phyloP scores from a whole-genome alignment of 2,797 vertebrate genomes.

The Crax fasciolata region DNA sequence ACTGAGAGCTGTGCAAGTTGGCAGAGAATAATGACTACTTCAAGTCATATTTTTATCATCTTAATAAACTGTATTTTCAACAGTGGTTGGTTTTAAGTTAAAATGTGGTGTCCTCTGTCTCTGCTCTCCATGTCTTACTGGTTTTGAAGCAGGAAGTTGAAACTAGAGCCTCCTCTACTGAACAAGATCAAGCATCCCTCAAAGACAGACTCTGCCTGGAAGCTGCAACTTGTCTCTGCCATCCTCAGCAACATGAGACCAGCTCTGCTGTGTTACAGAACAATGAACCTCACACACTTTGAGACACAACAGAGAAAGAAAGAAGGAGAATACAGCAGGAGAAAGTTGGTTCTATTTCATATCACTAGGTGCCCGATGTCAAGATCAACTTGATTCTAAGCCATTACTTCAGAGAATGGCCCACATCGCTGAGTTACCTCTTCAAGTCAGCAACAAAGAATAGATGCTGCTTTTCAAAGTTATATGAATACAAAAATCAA shows the following conservation, averaged over 20 bases:
- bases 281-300: neutral
- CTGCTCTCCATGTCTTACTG: neutral
- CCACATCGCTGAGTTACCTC: neutral
- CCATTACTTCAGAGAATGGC: neutral
- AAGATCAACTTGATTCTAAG: neutral
- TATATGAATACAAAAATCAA: neutral
- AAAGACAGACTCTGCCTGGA: neutral
- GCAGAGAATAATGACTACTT: neutral
- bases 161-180: neutral
- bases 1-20: neutral
- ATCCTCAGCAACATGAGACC: neutral
- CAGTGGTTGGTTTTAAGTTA: neutral
- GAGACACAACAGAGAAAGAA: neutral
- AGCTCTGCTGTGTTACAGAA: neutral
- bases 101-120: neutral
- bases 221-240: neutral
- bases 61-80: conserved; percentile 10
- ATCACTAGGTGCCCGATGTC: neutral
- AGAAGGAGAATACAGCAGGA: neutral
- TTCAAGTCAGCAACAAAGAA: conserved; percentile 1
- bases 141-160: neutral
- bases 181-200: neutral
- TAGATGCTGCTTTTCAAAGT: neutral
- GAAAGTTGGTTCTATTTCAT: neutral
- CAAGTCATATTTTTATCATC: neutral